Percentiles rank a stretch among this genome's conserved stretches.
Evolutionary conservation across 2,797 vertebrate genomes (phyloP).

Genomic region (Typhlichthys eigenmanni): DNA sequence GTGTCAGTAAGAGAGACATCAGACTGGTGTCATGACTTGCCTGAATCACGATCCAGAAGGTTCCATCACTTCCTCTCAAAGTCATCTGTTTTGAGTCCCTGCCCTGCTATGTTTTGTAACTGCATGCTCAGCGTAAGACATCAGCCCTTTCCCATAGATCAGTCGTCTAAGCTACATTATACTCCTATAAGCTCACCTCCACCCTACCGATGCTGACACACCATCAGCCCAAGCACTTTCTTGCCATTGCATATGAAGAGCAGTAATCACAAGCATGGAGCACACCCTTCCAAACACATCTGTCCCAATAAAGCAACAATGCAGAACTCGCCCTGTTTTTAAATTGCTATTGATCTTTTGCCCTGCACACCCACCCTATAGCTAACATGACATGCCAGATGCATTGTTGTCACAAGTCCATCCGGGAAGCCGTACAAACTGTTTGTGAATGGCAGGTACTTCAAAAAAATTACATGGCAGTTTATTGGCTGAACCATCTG

Average conservation of each 20-base stretch:
- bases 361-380: too few species aligned
- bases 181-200: constrained; percentile 6
- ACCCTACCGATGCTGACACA: constrained; percentile 18
- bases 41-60: neutral
- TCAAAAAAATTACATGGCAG: too few species aligned
- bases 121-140: neutral
- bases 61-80: neutral
- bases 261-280: neutral
- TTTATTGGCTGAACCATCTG: too few species aligned
- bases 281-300: constrained; percentile 1
- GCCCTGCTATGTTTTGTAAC: constrained; percentile 19
- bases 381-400: too few species aligned
- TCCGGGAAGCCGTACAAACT: too few species aligned
- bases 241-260: neutral
- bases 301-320: neutral
- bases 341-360: neutral
- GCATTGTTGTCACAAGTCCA: too few species aligned
- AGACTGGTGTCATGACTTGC: neutral
- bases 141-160: neutral
- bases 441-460: too few species aligned
- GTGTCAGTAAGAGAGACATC: too few species aligned
- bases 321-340: neutral
- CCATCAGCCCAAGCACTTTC: constrained; percentile 14
- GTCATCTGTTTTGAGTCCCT: neutral
- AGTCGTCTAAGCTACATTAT: constrained; percentile 8